Conservation (phyloP, 1,140 invertebrate genomes). For the Chrysopa pallens region DNA sequence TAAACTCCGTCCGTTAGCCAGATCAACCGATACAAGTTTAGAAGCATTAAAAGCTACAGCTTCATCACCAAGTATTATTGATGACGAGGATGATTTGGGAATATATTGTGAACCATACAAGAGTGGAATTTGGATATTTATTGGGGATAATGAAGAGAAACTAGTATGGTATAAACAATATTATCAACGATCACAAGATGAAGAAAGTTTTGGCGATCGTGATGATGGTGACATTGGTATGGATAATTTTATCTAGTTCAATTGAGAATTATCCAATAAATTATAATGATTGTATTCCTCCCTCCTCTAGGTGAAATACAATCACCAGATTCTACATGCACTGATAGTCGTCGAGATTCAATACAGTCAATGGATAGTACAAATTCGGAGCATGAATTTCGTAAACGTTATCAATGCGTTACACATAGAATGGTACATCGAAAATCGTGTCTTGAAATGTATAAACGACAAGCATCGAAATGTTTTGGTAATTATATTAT, state of each 20-base stretch:
- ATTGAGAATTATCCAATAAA: no score
- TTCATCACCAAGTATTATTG: slow-evolving; percentile 42
- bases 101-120: slow-evolving; percentile 52
- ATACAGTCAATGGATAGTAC: slow-evolving; percentile 29
- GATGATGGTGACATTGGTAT: not conserved
- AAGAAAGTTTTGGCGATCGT: not conserved
- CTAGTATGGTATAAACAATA: slow-evolving; percentile 39
- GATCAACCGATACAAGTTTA: slow-evolving; percentile 52
- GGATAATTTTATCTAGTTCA: no score
- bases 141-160: slow-evolving; percentile 52
- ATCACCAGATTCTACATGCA: no score
- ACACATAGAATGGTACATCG: slow-evolving; percentile 80
- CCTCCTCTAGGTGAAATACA: no score
- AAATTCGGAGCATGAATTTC: slow-evolving; percentile 70
- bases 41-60: slow-evolving; percentile 48
- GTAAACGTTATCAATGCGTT: slow-evolving; percentile 66
- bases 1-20: slow-evolving; percentile 38
- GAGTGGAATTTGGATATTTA: slow-evolving; percentile 54
- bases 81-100: slow-evolving; percentile 39
- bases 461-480: slow-evolving; percentile 63
- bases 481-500: slow-evolving; percentile 53
- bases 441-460: slow-evolving; percentile 82
- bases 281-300: no score
- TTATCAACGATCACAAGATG: not conserved
- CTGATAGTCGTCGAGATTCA: slow-evolving; percentile 21